Conservation (phyloP, 2,888 invertebrate genomes). For the Zootermopsis nevadensis region DNA sequence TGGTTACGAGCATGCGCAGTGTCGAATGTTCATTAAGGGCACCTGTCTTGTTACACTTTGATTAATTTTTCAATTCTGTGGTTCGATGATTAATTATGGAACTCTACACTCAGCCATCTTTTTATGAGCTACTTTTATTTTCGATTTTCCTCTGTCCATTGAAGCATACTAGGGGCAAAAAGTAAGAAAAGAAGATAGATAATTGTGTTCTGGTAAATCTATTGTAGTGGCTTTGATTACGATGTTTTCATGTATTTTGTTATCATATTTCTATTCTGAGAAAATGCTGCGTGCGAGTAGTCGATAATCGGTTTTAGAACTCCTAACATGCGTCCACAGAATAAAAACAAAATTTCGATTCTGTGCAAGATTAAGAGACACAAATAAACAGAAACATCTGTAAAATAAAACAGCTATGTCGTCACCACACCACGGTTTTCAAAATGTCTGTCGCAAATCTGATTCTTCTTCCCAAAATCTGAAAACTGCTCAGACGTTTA, state of each 20-base stretch:
- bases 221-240: slow-evolving; percentile 40
- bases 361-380: background rate
- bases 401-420: background rate
- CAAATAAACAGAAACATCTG: background rate
- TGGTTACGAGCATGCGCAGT: slow-evolving; percentile 3
- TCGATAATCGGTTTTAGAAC: slow-evolving; percentile 3
- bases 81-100: slow-evolving; percentile 38
- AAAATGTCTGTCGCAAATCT: too few species aligned
- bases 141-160: slow-evolving; percentile 18
- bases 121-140: slow-evolving; percentile 21
- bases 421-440: background rate
- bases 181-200: slow-evolving; percentile 32
- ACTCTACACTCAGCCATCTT: slow-evolving; percentile 21
- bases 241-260: slow-evolving; percentile 42
- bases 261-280: slow-evolving; percentile 38
- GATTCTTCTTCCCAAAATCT: too few species aligned
- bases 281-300: slow-evolving; percentile 14
- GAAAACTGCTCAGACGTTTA: too few species aligned
- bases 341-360: slow-evolving; percentile 16
- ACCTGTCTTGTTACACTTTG: slow-evolving; percentile 53
- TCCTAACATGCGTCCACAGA: background rate
- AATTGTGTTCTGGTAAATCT: slow-evolving; percentile 40
- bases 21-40: slow-evolving; percentile 50
- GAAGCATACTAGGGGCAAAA: background rate
- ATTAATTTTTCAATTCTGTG: slow-evolving; percentile 54